phyloP scores from a whole-genome alignment of 2,113 vertebrate species.

The Sinosuthora webbiana region DNA sequence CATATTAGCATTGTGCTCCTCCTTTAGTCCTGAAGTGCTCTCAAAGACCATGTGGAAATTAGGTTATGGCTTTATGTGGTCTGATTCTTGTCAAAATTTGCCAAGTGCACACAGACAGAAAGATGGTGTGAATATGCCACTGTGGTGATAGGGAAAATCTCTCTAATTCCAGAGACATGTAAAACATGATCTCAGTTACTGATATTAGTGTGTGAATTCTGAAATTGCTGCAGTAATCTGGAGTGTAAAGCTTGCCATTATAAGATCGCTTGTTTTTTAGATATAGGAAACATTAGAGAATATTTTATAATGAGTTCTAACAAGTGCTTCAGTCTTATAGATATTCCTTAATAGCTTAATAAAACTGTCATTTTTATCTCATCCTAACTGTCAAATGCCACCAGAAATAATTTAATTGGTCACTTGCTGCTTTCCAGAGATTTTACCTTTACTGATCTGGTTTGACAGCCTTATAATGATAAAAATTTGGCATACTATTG shows the following conservation, averaged over 20 bases:
- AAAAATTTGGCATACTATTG: not conserved
- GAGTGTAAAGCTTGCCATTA: not conserved
- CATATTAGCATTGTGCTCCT: not conserved
- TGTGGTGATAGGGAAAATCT: not conserved
- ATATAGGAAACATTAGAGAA: not conserved
- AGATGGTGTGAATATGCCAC: not conserved
- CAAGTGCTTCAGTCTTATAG: not conserved
- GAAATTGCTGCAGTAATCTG: not conserved
- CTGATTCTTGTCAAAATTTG: not conserved
- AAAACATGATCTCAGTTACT: not conserved
- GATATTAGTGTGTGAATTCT: not conserved
- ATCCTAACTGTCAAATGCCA: not conserved
- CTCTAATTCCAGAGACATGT: not conserved
- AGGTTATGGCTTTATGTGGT: not conserved
- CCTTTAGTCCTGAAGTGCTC: not conserved
- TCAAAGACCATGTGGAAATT: not conserved
- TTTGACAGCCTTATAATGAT: not conserved
- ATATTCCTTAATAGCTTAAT: not conserved
- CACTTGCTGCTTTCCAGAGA: not conserved
- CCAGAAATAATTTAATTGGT: not conserved
- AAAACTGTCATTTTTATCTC: not conserved
- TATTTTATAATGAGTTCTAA: not conserved
- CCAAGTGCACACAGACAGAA: not conserved
- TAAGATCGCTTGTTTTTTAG: not conserved
- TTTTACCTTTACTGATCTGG: not conserved